Evolutionary conservation across 2,113 vertebrate species (phyloP), one percentile per base, ranked within the genome.

Genomic region (Gymnorhina tibicen): DNA sequence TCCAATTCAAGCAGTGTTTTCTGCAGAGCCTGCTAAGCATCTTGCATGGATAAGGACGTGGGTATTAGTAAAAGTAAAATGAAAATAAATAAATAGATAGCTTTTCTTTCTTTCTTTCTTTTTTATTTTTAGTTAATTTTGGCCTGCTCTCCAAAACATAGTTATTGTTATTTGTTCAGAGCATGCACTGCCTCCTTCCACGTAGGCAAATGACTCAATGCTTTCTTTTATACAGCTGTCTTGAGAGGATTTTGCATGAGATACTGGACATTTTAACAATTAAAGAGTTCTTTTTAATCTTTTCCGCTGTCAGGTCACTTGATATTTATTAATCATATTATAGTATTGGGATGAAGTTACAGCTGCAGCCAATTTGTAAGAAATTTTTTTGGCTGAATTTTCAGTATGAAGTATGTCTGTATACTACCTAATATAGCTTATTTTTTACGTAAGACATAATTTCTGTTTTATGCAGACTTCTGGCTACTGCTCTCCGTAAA

Each of bases 131-230:
- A 21, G 42, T 91, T 97, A 96, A 95, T 97, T 97, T 97, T 96
- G 93, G 90, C 76, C 55, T 58, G 53, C 69, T 91, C n/a, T 96
- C 89, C 85, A 82, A 96, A 84, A 73, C 63, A 87, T 27, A 77
- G 69, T 95, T 86, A 90, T n/a, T 95, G 95, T 96, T 96, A 80
- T 70, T 96, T 95, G 95, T 95, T 95, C 83, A 56, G 92, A 59
- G 14, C 2, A 1, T 85, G 86, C 24, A 7, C 33, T 85, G 78
- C 91, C 77, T 96, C 82, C 79, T 95, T 97, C 93, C 94, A 80
- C 16, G 13, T 91, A 92, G 95, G 93, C 94, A 97, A 94, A 94
- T 87, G 63, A 93, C 56, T 84, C 72, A 95, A 60, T 92, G 60
- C 90, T 95, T 97, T 89, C 86, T 95, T 95, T 94, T 90, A 91